A percentile compares a stretch with the other conserved stretches of the same genome.
These are phyloP conservation scores for Coendou prehensilis DNA, from an alignment of 2,797 vertebrate species.

Conservation along the genomic window DNA sequence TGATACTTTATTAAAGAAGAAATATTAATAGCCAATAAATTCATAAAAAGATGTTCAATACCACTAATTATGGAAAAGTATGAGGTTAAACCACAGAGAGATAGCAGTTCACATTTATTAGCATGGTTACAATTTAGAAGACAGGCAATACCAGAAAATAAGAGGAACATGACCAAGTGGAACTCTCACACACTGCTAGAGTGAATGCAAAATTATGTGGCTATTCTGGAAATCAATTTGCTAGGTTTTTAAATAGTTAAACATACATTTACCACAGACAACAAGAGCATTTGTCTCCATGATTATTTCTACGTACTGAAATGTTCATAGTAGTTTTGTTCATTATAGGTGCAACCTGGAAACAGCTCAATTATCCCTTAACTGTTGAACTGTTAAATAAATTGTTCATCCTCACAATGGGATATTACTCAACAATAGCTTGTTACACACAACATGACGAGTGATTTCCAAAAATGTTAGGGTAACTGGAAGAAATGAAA, in stretches of 20 bases:
- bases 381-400: not conserved
- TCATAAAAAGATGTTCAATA: not conserved
- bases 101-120: not conserved
- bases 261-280: not conserved
- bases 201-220: not conserved
- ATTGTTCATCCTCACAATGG: too few relatives aligned
- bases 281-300: not conserved
- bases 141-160: not conserved
- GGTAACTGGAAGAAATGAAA: not conserved
- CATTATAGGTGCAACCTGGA: not conserved
- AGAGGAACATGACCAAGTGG: not conserved
- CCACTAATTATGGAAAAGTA: not conserved
- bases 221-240: not conserved
- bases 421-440: not conserved
- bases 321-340: not conserved
- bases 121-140: not conserved
- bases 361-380: not conserved
- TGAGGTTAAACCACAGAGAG: not conserved
- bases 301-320: not conserved
- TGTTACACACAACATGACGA: not conserved
- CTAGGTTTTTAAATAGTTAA: not conserved
- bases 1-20: not conserved
- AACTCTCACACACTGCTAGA: not conserved
- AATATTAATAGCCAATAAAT: not conserved
- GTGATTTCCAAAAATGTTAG: not conserved